Evolutionary conservation across 2,113 vertebrate species (phyloP).

Genomic region (Heliornis fulica): DNA sequence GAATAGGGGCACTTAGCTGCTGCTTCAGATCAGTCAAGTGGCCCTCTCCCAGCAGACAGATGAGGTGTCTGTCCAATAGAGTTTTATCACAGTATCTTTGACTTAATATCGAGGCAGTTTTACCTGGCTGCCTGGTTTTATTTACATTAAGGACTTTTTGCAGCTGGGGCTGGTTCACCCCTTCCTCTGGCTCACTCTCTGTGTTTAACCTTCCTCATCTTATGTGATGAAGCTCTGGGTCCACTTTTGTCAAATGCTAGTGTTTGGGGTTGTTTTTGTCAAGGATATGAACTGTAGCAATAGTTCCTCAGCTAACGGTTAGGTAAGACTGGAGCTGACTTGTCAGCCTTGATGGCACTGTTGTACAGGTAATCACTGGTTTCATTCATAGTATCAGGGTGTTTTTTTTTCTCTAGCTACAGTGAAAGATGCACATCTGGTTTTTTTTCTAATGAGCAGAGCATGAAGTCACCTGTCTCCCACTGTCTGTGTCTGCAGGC

Average conservation of each 20-base stretch:
- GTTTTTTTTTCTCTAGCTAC: neutral
- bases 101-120: neutral
- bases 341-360: neutral
- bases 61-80: neutral
- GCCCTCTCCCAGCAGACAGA: neutral
- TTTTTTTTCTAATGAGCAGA: neutral
- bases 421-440: neutral
- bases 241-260: neutral
- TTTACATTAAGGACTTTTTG: neutral
- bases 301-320: neutral
- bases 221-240: neutral
- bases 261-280: too few relatives aligned
- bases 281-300: neutral
- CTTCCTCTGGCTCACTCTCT: neutral
- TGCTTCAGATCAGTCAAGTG: neutral
- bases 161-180: neutral
- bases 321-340: neutral
- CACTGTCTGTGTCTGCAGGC: neutral
- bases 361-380: neutral
- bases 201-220: neutral
- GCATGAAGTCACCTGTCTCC: neutral
- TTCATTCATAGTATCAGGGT: neutral
- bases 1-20: neutral
- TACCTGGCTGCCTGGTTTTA: accelerated
- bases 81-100: neutral